phyloP scores from a whole-genome alignment of 2,888 invertebrate species.

The Tipula confusa region DNA sequence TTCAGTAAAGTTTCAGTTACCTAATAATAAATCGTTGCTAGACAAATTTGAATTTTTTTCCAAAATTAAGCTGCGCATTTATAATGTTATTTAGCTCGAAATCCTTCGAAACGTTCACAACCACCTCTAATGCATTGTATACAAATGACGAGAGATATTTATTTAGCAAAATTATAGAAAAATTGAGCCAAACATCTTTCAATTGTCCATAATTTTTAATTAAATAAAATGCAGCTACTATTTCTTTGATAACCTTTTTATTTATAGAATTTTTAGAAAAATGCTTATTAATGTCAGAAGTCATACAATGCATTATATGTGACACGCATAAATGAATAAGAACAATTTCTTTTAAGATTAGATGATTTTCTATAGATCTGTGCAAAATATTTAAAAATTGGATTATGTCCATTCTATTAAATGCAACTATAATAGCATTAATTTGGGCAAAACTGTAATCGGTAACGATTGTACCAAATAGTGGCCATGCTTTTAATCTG shows the following conservation, averaged over 20 bases:
- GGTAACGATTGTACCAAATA: not conserved
- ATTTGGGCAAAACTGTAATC: not conserved
- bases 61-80: too few relatives aligned
- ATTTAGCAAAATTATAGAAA: not conserved
- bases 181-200: not conserved
- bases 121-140: not conserved
- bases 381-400: not conserved
- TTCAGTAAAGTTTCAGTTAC: too few relatives aligned
- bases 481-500: not conserved
- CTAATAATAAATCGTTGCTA: too few relatives aligned
- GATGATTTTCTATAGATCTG: not conserved
- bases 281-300: not conserved
- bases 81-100: not conserved
- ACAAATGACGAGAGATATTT: not conserved
- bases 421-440: not conserved
- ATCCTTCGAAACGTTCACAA: not conserved
- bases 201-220: not conserved
- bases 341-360: too few relatives aligned
- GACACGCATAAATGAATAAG: not conserved
- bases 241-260: not conserved
- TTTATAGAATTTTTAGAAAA: not conserved
- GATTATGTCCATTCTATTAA: too few relatives aligned
- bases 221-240: not conserved
- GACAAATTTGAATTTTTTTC: too few relatives aligned
- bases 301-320: not conserved